Evolutionary conservation across 35 echinoderm and acorn worm species (phyloP).

Genomic region (Lytechinus variegatus): DNA sequence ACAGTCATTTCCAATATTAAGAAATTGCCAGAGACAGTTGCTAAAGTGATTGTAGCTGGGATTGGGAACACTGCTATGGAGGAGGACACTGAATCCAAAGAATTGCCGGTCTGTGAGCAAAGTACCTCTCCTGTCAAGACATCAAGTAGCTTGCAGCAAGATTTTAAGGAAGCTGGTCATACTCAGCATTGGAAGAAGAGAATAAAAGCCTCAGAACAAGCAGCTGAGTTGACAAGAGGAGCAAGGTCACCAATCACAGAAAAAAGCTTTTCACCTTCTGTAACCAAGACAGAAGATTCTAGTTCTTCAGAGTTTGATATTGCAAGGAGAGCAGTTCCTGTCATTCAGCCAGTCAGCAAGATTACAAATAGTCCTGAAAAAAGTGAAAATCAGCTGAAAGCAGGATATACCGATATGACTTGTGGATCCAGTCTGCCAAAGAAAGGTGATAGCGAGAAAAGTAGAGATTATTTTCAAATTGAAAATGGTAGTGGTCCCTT

Average conservation of each 20-base stretch:
- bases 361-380: background rate
- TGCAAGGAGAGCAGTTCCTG: background rate
- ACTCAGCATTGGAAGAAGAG: conserved; percentile 43
- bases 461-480: background rate
- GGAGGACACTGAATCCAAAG: background rate
- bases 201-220: conserved; percentile 24
- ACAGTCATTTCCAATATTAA: background rate
- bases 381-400: background rate
- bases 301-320: background rate
- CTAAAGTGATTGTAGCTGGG: background rate
- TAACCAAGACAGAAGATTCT: background rate
- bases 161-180: background rate
- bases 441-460: background rate
- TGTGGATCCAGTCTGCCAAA: background rate
- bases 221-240: background rate
- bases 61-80: background rate
- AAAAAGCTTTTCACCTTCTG: background rate
- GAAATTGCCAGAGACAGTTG: background rate
- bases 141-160: background rate
- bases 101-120: background rate
- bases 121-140: background rate
- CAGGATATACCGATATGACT: background rate
- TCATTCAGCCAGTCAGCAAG: conserved; percentile 1
- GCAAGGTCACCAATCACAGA: background rate
- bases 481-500: background rate